These are phyloP conservation scores for Antitype chi DNA, from an alignment of 2,888 invertebrate species.

Conservation along the genomic window DNA sequence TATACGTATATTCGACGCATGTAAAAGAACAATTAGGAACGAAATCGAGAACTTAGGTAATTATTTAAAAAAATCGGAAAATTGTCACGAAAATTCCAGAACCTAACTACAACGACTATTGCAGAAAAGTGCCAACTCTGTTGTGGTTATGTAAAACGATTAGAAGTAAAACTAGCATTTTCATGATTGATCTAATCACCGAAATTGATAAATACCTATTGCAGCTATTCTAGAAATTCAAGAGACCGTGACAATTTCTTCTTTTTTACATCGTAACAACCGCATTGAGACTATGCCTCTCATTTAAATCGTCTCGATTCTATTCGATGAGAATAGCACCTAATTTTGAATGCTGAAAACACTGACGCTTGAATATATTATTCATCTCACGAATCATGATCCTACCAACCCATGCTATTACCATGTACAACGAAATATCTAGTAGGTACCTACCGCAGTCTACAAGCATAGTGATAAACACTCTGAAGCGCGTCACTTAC, in stretches of 20 bases:
- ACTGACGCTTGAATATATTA: neutral
- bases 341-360: neutral
- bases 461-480: neutral
- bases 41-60: no score
- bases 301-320: conserved; percentile 1
- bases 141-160: neutral
- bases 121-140: neutral
- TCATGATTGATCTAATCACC: neutral
- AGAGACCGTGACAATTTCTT: conserved; percentile 34
- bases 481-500: neutral
- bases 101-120: neutral
- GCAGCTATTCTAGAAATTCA: conserved; percentile 23
- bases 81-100: neutral
- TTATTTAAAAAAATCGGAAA: neutral
- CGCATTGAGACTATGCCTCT: conserved; percentile 23
- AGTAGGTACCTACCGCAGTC: neutral
- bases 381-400: neutral
- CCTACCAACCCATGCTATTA: neutral
- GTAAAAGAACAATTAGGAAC: neutral
- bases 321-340: neutral
- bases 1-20: neutral
- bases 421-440: neutral
- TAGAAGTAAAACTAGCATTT: neutral
- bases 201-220: conserved; percentile 19
- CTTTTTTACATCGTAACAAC: conserved; percentile 18